Evolutionary conservation across 2,797 vertebrate genomes (phyloP).

Genomic region (Rhynchonycteris naso): DNA sequence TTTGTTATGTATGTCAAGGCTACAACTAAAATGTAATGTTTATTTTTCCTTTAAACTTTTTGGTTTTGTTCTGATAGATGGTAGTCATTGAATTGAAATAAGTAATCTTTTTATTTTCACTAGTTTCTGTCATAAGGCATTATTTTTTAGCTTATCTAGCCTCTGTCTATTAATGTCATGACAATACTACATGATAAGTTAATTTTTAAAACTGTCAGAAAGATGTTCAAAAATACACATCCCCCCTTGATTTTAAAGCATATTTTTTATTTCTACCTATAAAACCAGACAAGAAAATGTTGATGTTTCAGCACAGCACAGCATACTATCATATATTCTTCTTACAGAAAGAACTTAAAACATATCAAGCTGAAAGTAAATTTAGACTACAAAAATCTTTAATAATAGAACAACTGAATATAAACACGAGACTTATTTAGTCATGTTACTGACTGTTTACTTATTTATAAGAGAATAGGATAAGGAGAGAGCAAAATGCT

Average conservation of each 20-base stretch:
- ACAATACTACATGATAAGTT: background rate
- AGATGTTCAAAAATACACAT: conserved; percentile 18
- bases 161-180: background rate
- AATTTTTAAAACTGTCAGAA: conserved; percentile 34
- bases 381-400: background rate
- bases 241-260: conserved; percentile 31
- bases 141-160: background rate
- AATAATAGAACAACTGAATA: background rate
- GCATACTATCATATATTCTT: background rate
- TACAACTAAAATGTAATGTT: background rate
- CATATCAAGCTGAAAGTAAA: background rate
- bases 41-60: background rate
- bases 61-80: background rate
- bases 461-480: background rate
- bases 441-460: background rate
- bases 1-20: background rate
- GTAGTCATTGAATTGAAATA: background rate
- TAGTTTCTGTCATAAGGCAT: conserved; percentile 11
- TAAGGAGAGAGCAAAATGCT: background rate
- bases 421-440: background rate
- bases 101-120: background rate
- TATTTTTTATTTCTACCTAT: background rate
- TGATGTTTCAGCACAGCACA: background rate
- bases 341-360: background rate
- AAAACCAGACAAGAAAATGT: conserved; percentile 28